These are phyloP conservation scores for Pogoniulus pusillus DNA, from an alignment of 2,797 vertebrate genomes.

Conservation along the genomic window DNA sequence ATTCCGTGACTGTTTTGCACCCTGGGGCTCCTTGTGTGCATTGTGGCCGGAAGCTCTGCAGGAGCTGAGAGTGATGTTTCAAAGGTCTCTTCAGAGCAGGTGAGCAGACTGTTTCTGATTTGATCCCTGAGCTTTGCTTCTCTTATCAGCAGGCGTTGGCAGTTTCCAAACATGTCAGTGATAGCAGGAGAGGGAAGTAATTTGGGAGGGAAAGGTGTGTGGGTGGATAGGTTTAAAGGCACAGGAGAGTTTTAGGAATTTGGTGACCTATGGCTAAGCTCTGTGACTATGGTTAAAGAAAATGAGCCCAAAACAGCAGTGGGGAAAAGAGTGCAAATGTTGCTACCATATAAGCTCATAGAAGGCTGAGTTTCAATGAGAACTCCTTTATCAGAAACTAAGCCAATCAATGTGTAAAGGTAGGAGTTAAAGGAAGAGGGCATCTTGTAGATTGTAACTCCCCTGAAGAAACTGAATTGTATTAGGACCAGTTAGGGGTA, in stretches of 20 bases:
- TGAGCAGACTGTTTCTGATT: not conserved
- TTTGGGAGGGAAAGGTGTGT: not conserved
- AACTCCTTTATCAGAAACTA: not conserved
- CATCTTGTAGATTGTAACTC: not conserved
- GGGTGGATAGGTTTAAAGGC: not conserved
- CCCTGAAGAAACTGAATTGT: not conserved
- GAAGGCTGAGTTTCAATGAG: not conserved
- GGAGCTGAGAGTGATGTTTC: not conserved
- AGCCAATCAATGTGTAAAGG: not conserved
- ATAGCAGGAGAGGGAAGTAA: not conserved
- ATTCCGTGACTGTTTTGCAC: rapidly evolving
- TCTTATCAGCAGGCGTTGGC: not conserved
- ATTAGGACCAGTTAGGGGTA: not conserved
- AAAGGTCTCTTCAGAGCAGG: not conserved
- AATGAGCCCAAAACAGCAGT: not conserved
- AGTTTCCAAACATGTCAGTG: not conserved
- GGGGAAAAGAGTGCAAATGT: not conserved
- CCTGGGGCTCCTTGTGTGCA: rapidly evolving
- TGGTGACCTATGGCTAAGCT: not conserved
- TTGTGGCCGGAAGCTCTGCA: not conserved
- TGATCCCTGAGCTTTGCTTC: not conserved
- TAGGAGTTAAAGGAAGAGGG: not conserved
- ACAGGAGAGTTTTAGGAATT: not conserved
- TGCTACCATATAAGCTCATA: not conserved
- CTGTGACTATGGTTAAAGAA: not conserved